Evolutionary conservation across 2,113 vertebrate species (phyloP), one percentile per base, ranked within the genome.

Genomic region (Oncorhynchus kisutch): DNA sequence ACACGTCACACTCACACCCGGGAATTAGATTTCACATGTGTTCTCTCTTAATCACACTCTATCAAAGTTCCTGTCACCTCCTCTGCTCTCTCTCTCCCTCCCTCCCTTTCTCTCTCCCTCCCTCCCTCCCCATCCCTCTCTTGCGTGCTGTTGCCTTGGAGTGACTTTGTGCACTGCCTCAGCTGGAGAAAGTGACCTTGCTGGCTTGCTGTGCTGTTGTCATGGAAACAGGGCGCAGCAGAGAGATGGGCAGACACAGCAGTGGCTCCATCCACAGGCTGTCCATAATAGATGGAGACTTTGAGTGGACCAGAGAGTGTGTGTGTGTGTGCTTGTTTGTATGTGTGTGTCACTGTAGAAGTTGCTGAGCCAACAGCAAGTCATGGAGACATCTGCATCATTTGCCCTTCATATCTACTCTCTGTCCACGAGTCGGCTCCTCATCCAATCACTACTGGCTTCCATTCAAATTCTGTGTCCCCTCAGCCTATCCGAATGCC

Each of bases 151-250:
- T 31, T 45, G 78, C 34, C 29, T 57, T 24, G 78, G 69, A 71
- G 75, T 71, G 25, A 65, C 71, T 69, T 48, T 25, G 29, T 22
- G 18, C 4, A 62, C 76, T 79, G 82, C 80, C 79, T 82, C 85
- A 84, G 77, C 84, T 81, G 67, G 76, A 72, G 70, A 82, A 77
- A 82, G 82, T 91, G 91, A 91, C 88, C 86, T 92, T 91, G 89
- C 82, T 31, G 20, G 73, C 74, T 76, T 79, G 78, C 76, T 78
- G 75, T 79, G 78, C 82, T 81, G 91, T 93, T 87, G 86, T 91
- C 91, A 91, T 91, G 86, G 90, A 82, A 92, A 92, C 90, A 82
- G 81, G 83, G 24, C 80, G 69, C 74, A 81, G 70, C 74, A 62
- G 75, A 78, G 49, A 72, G 79, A 83, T n/a, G 39, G 57, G 71